Conservation (phyloP, 2,113 vertebrate species). For the Indicator indicator region DNA sequence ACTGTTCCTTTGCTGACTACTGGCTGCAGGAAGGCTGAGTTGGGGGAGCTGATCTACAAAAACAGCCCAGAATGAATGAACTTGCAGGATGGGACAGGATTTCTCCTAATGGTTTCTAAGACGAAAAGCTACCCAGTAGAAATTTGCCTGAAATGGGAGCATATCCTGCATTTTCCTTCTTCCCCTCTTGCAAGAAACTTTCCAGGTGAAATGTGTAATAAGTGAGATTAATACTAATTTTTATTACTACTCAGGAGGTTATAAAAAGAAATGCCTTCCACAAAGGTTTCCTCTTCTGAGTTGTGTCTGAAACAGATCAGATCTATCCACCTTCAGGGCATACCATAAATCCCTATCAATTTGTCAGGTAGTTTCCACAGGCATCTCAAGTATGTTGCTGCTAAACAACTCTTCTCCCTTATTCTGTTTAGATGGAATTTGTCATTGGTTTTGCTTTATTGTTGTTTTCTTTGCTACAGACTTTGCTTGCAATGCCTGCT, state of each 20-base stretch:
- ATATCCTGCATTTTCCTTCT: not conserved
- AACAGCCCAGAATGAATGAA: not conserved
- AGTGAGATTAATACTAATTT: not conserved
- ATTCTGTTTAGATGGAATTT: not conserved
- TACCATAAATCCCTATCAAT: not conserved
- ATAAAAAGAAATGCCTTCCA: not conserved
- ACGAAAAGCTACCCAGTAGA: not conserved
- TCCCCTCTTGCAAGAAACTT: not conserved
- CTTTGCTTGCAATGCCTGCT: constrained; percentile 18
- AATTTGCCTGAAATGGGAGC: not conserved
- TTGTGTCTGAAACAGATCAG: not conserved
- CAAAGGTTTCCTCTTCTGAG: not conserved
- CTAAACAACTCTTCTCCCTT: not conserved
- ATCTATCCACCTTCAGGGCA: not conserved
- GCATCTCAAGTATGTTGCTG: not conserved
- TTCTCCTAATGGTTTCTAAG: not conserved
- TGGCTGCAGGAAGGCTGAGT: not conserved
- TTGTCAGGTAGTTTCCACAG: constrained; percentile 16
- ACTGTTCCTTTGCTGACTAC: not conserved
- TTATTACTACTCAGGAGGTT: not conserved
- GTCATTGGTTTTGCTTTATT: constrained; percentile 22
- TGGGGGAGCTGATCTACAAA: not conserved
- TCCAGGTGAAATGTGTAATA: not conserved
- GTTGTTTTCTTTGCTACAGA: constrained; percentile 15
- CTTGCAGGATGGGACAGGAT: not conserved